Base-by-base conservation (phyloP, 2,797 vertebrate species). In the Syndactyla subalaris region DNA sequence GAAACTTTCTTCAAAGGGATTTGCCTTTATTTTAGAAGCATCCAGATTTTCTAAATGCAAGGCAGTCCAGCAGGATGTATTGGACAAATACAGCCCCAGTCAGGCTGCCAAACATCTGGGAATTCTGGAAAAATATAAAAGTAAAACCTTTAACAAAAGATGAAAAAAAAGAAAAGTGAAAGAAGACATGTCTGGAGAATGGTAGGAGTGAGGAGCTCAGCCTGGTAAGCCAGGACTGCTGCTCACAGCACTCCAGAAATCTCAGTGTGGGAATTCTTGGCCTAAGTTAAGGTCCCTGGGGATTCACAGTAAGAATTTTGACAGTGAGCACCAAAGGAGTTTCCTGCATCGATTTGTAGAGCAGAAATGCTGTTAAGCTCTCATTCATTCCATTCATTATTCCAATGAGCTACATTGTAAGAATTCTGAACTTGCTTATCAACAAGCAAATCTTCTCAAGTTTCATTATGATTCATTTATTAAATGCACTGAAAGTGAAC, bases 101-200 rank as follows among this genome's bases (percentile, higher is more conserved):
- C 36, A 52, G 49, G 41, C 87, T 91, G 68, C 75, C 87, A 94
- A 80, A 89, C 72, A 91, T n/a, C 75, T 85, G 65, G 61, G 77
- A 92, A 85, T 61, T 80, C 48, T 61, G 75, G 65, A 11, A 80
- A 95, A 91, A 71, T 46, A 80, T 38, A 61, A 80, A 59, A 92
- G 87, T 27, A 63, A 87, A 89, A 54, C 5, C 34, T 80, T 55
- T 58, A 87, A 65, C 1, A 11, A 58, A 83, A 78, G 19, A 27
- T 29, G 51, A 21, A 34, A 26, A 46, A 32, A 43, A 3, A 16
- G 29, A 29, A 11, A 12, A 22, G 45, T 46, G 45, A 46, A 11
- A 30, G 41, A n/a, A 36, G 43, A 39, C 30, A 49, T 24, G 84
- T 20, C 66, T 68, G 59, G 81, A 70, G n/a, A 73, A 39, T 12